Conservation (phyloP, 2,888 invertebrate genomes). For the Xylota segnis region DNA sequence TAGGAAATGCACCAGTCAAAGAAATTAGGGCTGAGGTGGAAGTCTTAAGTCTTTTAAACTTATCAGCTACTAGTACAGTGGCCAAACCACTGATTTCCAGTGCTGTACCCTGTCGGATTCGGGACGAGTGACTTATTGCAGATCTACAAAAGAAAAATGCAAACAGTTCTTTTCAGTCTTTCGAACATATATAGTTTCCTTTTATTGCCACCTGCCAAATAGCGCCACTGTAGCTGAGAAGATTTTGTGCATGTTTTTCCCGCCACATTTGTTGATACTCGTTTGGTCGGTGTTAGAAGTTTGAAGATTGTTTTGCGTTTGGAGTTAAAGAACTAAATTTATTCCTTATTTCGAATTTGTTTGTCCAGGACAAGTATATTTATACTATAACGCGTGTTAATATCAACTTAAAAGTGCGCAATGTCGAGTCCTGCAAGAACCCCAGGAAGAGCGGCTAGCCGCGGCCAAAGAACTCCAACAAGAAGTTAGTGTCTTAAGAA, state of each 20-base stretch:
- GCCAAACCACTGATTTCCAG: too few species aligned
- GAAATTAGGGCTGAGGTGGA: too few species aligned
- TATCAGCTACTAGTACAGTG: too few species aligned
- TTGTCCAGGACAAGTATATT: neutral
- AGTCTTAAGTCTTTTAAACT: too few species aligned
- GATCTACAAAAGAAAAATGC: neutral
- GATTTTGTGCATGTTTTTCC: constrained; percentile 30
- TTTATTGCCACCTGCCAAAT: neutral
- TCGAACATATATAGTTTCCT: neutral
- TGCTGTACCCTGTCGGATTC: too few species aligned
- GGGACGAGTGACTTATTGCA: too few species aligned
- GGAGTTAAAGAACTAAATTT: neutral
- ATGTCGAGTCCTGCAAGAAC: constrained; percentile 83
- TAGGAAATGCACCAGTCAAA: too few species aligned
- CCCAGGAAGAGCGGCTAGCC: constrained; percentile 74
- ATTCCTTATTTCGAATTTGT: neutral
- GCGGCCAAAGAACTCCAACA: constrained; percentile 81
- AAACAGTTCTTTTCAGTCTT: neutral
- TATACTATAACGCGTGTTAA: neutral
- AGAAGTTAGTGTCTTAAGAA: constrained; percentile 78
- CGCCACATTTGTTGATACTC: constrained; percentile 61
- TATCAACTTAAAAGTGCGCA: constrained; percentile 26
- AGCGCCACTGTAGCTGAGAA: constrained; percentile 10
- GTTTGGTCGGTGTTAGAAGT: constrained; percentile 43
- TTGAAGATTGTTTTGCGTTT: constrained; percentile 16